Base-by-base conservation (phyloP, 1,140 invertebrate species). In the Drosophila nasuta region DNA sequence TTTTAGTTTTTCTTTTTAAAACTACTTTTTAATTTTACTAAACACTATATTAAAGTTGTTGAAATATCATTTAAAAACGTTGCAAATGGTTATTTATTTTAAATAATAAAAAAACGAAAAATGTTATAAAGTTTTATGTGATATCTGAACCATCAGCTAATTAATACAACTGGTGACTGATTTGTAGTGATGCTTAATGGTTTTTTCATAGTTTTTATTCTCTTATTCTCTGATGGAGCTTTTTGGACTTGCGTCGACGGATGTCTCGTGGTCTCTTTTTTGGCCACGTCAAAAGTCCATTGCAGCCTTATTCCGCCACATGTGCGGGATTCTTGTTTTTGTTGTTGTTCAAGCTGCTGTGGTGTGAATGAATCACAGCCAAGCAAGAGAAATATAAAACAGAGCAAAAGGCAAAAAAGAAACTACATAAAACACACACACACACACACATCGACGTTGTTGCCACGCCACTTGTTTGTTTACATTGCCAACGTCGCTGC, bases 401-500 rank as follows among this genome's bases (percentile, higher is more conserved):
- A 60, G 57, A 49, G 65, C 35, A 25, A 25, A 25, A 25, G 20
- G 33, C 35, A 38, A 11, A 62, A 69, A 46, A 25, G 20, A 74
- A 69, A 74, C 48, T 69, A 74, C 56, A 69, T 62, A 48, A 74
- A 74, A 59, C 17, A 30, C 51, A 17, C 41, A 57, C 20, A 57
- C 20, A 49, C 60, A 33, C 20, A 70, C 49, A 45, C 25, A 6
- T 49, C 13, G 8, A 52, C 58, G 17, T n/a, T 33, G 45, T 64
- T 71, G 67, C 68, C 73, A 64, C 68, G 69, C 62, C 75, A 81
- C 65, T 81, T 86, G 78, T 85, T 85, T 85, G 81, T 85, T 85
- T 85, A 85, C 68, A 79, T 64, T 75, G 20, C 10, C 38, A 30
- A 49, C 5, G 45, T 35, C 7, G 10, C 49, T 13, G 13, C 38